These are phyloP conservation scores for Tachystola acroxantha DNA, from an alignment of 2,888 invertebrate species.

Conservation along the genomic window DNA sequence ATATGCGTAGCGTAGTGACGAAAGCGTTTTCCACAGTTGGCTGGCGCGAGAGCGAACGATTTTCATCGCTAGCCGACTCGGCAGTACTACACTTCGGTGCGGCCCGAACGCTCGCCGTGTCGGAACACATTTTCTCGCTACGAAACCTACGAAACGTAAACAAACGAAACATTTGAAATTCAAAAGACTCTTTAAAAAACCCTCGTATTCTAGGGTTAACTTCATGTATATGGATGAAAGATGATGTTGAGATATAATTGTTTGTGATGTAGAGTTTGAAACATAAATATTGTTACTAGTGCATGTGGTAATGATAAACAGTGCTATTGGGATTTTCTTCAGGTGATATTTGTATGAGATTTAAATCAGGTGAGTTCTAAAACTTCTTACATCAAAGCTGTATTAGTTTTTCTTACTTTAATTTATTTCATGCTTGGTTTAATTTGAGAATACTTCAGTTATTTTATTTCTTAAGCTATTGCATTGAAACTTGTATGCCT, in stretches of 20 bases:
- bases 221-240: too few relatives aligned
- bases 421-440: too few relatives aligned
- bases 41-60: conserved; percentile 30
- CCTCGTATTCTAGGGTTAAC: too few relatives aligned
- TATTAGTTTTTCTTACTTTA: too few relatives aligned
- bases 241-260: conserved; percentile 5
- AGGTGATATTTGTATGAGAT: conserved; percentile 23
- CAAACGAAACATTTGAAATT: conserved; percentile 20
- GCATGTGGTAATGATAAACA: conserved; percentile 4
- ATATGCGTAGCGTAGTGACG: conserved; percentile 27
- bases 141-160: conserved; percentile 44
- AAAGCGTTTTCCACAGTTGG: conserved; percentile 57
- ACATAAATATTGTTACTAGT: conserved; percentile 7
- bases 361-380: conserved; percentile 33
- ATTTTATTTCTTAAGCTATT: too few relatives aligned
- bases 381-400: too few relatives aligned
- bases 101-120: conserved; percentile 26
- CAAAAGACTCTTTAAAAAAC: not conserved
- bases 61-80: conserved; percentile 35
- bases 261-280: conserved; percentile 1
- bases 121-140: conserved; percentile 10
- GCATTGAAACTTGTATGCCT: too few relatives aligned
- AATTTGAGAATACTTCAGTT: too few relatives aligned
- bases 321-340: conserved; percentile 24
- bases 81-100: conserved; percentile 33